Percentiles rank a stretch among this genome's conserved stretches.
These are phyloP conservation scores for Hemicentrotus pulcherrimus DNA, from an alignment of 35 echinoderm and acorn worm genomes.

Conservation along the genomic window DNA sequence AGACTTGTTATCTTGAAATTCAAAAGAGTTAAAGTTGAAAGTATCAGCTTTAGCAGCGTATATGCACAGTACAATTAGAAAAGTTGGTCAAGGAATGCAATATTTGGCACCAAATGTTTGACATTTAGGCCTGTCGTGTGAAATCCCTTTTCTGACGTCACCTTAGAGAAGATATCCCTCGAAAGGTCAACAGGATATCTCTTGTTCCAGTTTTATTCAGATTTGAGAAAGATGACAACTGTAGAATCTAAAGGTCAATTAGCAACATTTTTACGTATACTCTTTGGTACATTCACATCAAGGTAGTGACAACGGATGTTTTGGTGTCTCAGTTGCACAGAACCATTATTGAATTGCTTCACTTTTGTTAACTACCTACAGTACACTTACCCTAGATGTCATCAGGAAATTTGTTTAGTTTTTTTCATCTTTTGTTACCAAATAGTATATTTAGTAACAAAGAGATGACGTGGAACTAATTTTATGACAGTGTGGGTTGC, in stretches of 20 bases:
- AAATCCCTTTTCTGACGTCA: background rate
- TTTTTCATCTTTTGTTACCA: too few relatives aligned
- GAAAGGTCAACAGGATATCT: slow-evolving; percentile 12
- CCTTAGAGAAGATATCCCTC: background rate
- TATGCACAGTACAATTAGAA: background rate
- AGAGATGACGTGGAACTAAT: too few relatives aligned
- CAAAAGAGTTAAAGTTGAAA: background rate
- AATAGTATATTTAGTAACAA: too few relatives aligned
- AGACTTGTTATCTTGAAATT: background rate
- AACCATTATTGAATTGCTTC: too few relatives aligned
- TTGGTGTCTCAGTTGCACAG: background rate
- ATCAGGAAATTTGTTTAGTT: too few relatives aligned
- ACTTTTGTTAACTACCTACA: too few relatives aligned
- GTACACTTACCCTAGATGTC: too few relatives aligned
- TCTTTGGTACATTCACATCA: background rate
- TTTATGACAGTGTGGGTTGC: too few relatives aligned
- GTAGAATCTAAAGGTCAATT: background rate
- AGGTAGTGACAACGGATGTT: background rate
- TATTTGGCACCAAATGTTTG: background rate
- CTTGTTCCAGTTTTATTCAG: background rate
- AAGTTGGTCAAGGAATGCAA: background rate
- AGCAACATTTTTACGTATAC: background rate
- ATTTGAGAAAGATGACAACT: background rate
- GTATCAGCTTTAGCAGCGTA: background rate
- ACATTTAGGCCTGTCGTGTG: background rate